Base-by-base conservation (phyloP, 2,888 invertebrate genomes). In the Cryptus viduatorius region DNA sequence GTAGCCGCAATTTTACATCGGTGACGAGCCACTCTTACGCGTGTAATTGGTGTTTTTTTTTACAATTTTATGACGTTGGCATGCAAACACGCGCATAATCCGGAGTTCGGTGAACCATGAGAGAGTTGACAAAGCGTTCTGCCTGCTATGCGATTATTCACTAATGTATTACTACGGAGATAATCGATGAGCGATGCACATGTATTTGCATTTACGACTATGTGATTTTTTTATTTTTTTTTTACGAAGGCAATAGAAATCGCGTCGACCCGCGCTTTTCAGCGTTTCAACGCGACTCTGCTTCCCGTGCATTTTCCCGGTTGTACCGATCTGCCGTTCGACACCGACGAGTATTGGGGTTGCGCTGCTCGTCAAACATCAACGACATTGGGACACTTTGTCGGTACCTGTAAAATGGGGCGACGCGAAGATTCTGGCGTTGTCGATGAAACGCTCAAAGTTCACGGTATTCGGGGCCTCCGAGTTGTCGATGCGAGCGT, bases 321-420 rank as follows among this genome's bases (percentile, higher is more conserved):
- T 56, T 98, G 97, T 90, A 95, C 95, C 87, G 91, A 95, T 68
- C 89, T 95, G 4, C 64, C 88, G 4, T 97, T 96, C 90, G 95
- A 95, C 81, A 95, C 96, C 1, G 96, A 97, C 87, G 93, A 94
- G 12, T 97, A 97, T 91, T 97, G 97, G 97, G 95, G 95, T 72
- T 98, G 97, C 90, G 96, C 96, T 61, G 95, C 96, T 29, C 95
- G 96, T 86, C 95, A 96, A 85, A 95, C 96, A 19, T 96, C 96
- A 5, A 96, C 96, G 77, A 96, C 96, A 67, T 93, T 97, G 86
- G 97, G 97, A 19, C 93, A 93, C 79, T 93, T 92, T 71, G 94
- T 93, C 1, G 95, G 95, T 5, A 95, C 95, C 1, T 95, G 95
- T 85, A 94, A 94, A 89, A 95, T 95, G 95, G 94, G 94, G 0